Base-by-base conservation (phyloP, 2,113 vertebrate genomes). In the Notothenia rossii region DNA sequence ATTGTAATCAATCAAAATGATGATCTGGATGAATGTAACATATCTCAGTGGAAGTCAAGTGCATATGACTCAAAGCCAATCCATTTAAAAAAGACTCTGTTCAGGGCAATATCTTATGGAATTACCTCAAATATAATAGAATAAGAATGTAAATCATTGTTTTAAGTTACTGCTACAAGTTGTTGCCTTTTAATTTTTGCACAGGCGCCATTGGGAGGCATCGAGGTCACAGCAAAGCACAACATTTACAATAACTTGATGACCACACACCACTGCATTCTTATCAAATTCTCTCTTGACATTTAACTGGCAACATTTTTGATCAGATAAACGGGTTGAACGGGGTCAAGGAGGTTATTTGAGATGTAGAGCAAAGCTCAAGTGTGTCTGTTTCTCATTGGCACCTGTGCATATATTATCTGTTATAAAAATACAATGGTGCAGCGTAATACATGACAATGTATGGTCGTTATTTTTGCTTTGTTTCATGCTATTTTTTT, bases 361-460 rank as follows among this genome's bases (percentile, higher is more conserved):
- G 12, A 53, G n/a, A 65, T 20, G 2, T 62, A 20, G 46, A 59
- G 48, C 20, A 40, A 55, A 69, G 33, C 36, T 67, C 29, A 33
- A 17, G 6, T 25, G 50, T 45, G 49, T 68, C 45, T 67, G 25
- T 77, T 43, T 56, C 54, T 61, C 13, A 54, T 40, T 64, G 43
- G 29, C 36, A 72, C n/a, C 29, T 29, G 29, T 29, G 43, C 8
- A 40, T 40, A 40, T 40, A 40, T 40, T 7, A 40, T 40, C 36
- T 40, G 36, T 40, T 68, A 29, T 54, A 18, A 53, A 63, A 65
- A 63, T 55, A 49, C 8, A 15, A 29, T 50, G 15, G n/a, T 33
- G 12, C 33, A 68, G 11, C 43, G 46, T 9, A 46, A 15, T 53
- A 4, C 10, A 3, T 65, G 72, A 60, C 53, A 7, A 40, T 40